These are phyloP conservation scores for Emydocephalus ijimae DNA, from an alignment of 2,113 vertebrate genomes.

Conservation along the genomic window DNA sequence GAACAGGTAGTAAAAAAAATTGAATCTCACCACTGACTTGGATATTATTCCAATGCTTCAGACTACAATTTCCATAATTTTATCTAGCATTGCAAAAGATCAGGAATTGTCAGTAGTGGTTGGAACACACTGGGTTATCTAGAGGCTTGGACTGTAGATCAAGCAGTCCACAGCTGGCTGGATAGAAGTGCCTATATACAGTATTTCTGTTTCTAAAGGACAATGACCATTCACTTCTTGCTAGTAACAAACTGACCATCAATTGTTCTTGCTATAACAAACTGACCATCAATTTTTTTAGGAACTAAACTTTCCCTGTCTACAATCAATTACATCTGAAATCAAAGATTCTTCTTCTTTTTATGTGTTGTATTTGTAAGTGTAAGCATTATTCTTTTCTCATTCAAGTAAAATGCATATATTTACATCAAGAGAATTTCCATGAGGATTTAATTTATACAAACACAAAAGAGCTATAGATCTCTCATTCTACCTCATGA, in stretches of 20 bases:
- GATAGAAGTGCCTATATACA: slow-evolving; percentile 36
- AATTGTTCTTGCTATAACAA: slow-evolving; percentile 52
- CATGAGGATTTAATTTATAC: slow-evolving; percentile 1
- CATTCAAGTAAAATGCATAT: slow-evolving; percentile 62
- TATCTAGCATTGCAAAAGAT: background rate
- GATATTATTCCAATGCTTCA: background rate
- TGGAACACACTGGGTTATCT: background rate
- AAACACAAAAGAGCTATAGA: slow-evolving; percentile 27
- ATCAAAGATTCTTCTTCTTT: slow-evolving; percentile 66
- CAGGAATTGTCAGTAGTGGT: background rate
- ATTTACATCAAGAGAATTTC: slow-evolving; percentile 36
- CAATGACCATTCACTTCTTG: slow-evolving; percentile 45
- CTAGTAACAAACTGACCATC: slow-evolving; percentile 56
- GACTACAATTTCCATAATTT: background rate
- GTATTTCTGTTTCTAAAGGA: slow-evolving; percentile 34
- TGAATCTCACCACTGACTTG: background rate
- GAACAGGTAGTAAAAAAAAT: too few relatives aligned
- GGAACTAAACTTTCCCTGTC: slow-evolving; percentile 57
- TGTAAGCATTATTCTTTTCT: slow-evolving; percentile 43
- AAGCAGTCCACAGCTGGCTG: slow-evolving; percentile 34
- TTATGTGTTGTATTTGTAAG: slow-evolving; percentile 69
- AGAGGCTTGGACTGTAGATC: background rate
- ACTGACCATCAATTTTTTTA: slow-evolving; percentile 49
- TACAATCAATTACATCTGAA: slow-evolving; percentile 68
- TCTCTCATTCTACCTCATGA: slow-evolving; percentile 24